phyloP scores from a whole-genome alignment of 2,797 vertebrate genomes.

The Pipistrellus kuhlii region DNA sequence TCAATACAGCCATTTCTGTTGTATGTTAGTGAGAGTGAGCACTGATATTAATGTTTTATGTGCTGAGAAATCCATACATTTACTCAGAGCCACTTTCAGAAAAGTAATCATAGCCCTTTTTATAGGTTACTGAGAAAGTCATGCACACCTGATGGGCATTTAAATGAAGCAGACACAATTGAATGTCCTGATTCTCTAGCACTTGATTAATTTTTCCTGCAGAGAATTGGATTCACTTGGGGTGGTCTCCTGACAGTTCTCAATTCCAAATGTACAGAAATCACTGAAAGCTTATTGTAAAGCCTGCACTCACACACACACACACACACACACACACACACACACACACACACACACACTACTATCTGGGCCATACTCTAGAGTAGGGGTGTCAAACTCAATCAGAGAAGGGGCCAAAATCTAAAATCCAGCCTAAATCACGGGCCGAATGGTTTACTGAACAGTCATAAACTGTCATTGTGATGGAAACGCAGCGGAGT shows the following conservation, averaged over 20 bases:
- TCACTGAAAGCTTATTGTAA: not conserved
- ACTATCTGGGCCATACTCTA: not conserved
- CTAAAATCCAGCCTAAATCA: too few relatives aligned
- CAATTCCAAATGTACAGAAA: not conserved
- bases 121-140: not conserved
- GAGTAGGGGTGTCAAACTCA: too few relatives aligned
- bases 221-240: not conserved
- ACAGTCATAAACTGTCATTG: too few relatives aligned
- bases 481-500: too few relatives aligned
- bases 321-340: too few relatives aligned
- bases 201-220: not conserved
- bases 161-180: not conserved
- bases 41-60: constrained; percentile 48
- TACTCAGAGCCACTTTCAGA: constrained; percentile 7
- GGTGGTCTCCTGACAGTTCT: not conserved
- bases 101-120: not conserved
- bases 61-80: constrained; percentile 53
- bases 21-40: not conserved
- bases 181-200: not conserved
- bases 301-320: not conserved
- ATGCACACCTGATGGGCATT: not conserved
- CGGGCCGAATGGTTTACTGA: too few relatives aligned
- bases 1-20: constrained; percentile 65
- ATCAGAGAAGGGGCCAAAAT: too few relatives aligned
- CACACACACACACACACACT: too few relatives aligned